These are phyloP conservation scores for Cotesia glomerata DNA, from an alignment of 1,140 invertebrate species.

Conservation along the genomic window DNA sequence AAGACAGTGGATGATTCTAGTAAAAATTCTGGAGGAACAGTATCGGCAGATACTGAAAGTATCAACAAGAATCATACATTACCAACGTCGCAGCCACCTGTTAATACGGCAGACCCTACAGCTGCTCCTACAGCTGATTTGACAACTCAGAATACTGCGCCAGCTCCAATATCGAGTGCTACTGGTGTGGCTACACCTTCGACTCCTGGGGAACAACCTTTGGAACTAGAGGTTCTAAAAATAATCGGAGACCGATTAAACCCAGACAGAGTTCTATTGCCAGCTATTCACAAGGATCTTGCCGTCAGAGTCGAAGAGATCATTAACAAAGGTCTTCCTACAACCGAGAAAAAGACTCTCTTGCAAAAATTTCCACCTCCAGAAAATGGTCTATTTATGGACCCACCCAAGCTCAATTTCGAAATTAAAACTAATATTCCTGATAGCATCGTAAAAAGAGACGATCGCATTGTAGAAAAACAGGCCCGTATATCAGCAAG, in stretches of 20 bases:
- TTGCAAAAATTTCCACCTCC: conserved; percentile 24
- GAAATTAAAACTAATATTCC: conserved; percentile 16
- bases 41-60: too few species aligned
- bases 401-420: conserved; percentile 23
- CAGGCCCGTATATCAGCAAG: conserved; percentile 8
- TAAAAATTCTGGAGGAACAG: too few species aligned
- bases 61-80: too few species aligned
- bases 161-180: not conserved
- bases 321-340: conserved; percentile 27
- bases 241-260: too few species aligned
- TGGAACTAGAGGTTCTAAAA: conserved; percentile 10
- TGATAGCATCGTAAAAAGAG: conserved; percentile 19
- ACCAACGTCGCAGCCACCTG: too few species aligned
- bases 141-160: not conserved
- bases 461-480: conserved; percentile 24
- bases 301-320: conserved; percentile 21
- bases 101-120: not conserved
- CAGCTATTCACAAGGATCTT: conserved; percentile 21
- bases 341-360: conserved; percentile 3
- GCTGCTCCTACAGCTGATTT: not conserved
- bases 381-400: conserved; percentile 22
- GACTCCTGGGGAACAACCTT: not conserved
- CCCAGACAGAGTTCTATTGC: conserved; percentile 15
- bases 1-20: conserved; percentile 1
- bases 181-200: not conserved